Percentiles rank a stretch among this genome's conserved stretches.
Evolutionary conservation across 2,113 vertebrate genomes (phyloP).

Genomic region (Albula goreensis): DNA sequence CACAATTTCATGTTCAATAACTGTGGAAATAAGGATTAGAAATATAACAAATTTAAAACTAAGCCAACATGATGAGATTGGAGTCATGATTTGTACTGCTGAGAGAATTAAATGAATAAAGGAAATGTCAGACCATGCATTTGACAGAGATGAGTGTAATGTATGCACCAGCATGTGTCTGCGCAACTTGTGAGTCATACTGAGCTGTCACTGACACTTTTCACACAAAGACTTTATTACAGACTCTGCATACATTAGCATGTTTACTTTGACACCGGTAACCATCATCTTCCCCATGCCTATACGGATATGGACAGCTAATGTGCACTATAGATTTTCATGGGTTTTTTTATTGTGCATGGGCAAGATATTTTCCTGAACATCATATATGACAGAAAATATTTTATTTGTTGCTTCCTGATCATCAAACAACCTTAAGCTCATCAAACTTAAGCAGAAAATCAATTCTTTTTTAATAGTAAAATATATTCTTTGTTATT

Average conservation of each 20-base stretch:
- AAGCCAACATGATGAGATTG: constrained; percentile 20
- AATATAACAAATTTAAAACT: background rate
- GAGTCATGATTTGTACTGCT: constrained; percentile 19
- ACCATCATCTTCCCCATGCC: background rate
- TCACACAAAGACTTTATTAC: background rate
- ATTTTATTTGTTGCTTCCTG: too few species aligned
- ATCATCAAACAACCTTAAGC: too few species aligned
- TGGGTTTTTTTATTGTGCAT: background rate
- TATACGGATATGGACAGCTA: too few species aligned
- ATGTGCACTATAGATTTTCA: background rate
- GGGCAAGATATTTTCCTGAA: too few species aligned
- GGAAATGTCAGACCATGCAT: constrained; percentile 33
- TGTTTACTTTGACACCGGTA: background rate
- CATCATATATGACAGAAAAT: too few species aligned
- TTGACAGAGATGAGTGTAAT: constrained; percentile 12
- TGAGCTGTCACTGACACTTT: background rate
- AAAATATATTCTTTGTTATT: too few species aligned
- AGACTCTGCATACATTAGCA: background rate
- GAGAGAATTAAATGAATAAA: constrained; percentile 40
- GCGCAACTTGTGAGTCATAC: constrained; percentile 13
- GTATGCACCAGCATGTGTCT: constrained; percentile 24
- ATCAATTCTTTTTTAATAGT: too few species aligned
- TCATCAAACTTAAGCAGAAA: too few species aligned
- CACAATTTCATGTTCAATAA: background rate
- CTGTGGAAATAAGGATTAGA: background rate